These are phyloP conservation scores for Pseudomugil tenellus DNA, from an alignment of 2,797 vertebrate species.

Conservation along the genomic window DNA sequence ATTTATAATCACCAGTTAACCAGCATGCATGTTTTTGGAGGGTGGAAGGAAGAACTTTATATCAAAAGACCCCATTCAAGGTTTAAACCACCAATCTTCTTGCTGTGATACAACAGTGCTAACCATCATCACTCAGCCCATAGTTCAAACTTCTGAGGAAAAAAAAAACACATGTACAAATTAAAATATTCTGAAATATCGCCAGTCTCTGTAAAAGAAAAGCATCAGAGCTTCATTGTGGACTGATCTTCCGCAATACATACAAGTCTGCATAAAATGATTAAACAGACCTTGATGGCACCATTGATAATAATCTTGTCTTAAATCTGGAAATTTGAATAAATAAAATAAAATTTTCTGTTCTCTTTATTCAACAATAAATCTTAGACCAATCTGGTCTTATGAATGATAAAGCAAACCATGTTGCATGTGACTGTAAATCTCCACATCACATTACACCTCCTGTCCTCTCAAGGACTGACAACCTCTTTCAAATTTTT, in stretches of 20 bases:
- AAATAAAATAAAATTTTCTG: too few species aligned
- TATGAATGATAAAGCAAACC: too few species aligned
- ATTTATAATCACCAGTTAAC: not conserved
- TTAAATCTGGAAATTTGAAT: too few species aligned
- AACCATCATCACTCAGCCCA: not conserved
- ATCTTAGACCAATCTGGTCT: too few species aligned
- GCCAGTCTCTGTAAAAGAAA: not conserved
- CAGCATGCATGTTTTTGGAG: not conserved
- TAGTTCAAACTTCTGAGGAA: not conserved
- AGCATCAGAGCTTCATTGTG: not conserved
- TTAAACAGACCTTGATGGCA: not conserved
- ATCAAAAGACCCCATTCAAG: not conserved
- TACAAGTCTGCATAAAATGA: not conserved
- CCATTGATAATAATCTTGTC: not conserved
- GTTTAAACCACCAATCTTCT: not conserved
- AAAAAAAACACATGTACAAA: not conserved
- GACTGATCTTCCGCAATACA: not conserved
- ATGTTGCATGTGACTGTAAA: not conserved
- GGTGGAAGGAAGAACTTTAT: not conserved
- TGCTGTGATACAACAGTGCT: not conserved
- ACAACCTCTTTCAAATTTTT: not conserved
- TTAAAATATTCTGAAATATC: not conserved
- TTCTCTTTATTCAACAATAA: not conserved
- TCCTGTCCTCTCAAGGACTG: not conserved
- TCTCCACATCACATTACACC: not conserved